These are phyloP conservation scores for Lytechinus variegatus DNA, from an alignment of 35 echinoderm and acorn worm genomes.

Conservation along the genomic window DNA sequence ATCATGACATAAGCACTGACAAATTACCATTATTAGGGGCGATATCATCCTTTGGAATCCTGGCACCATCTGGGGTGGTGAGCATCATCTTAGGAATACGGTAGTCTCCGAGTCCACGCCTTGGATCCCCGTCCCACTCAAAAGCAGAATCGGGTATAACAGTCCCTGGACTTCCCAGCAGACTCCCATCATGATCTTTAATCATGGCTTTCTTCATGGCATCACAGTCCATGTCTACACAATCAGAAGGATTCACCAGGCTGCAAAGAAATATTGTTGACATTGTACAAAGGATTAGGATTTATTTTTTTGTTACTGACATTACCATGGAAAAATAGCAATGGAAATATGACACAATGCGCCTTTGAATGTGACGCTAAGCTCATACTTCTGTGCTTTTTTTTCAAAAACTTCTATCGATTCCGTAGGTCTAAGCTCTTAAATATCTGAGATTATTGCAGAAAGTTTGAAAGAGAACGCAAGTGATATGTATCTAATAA, in stretches of 20 bases:
- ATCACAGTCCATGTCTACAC: slow-evolving; percentile 98
- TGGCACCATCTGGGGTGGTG: slow-evolving; percentile 76
- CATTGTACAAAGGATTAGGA: too few species aligned
- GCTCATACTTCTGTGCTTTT: too few species aligned
- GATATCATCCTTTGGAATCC: slow-evolving; percentile 71
- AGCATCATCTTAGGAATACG: slow-evolving; percentile 90
- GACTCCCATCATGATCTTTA: slow-evolving; percentile 72
- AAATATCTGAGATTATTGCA: too few species aligned
- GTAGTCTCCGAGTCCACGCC: slow-evolving; percentile 92
- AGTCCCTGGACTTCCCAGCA: slow-evolving; percentile 70
- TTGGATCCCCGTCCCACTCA: slow-evolving; percentile 91
- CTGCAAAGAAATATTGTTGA: background rate
- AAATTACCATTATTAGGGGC: slow-evolving; percentile 88
- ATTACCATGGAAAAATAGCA: too few species aligned
- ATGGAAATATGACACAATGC: too few species aligned
- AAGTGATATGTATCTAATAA: too few species aligned
- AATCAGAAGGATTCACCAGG: slow-evolving; percentile 85
- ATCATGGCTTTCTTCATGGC: slow-evolving; percentile 82
- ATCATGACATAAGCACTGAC: background rate
- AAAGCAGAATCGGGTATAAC: slow-evolving; percentile 81
- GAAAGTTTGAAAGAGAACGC: too few species aligned
- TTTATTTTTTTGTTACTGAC: too few species aligned
- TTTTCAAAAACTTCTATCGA: too few species aligned
- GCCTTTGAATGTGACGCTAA: too few species aligned
- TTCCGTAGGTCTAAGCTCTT: too few species aligned